Base-by-base conservation (phyloP, 2,113 vertebrate genomes). In the Seriola dumerili region DNA sequence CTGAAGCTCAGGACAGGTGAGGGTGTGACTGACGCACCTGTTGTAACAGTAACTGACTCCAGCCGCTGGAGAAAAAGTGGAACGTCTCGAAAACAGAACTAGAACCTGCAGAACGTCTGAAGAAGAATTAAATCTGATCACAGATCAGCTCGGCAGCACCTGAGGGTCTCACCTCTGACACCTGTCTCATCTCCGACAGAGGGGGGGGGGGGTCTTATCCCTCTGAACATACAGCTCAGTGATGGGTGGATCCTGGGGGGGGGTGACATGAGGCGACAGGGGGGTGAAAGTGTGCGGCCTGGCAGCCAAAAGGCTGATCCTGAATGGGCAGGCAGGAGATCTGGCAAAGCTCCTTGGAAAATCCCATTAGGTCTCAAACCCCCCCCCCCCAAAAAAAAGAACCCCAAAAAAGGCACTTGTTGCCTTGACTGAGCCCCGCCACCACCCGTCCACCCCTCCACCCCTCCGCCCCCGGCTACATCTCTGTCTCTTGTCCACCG, bases 271-370 rank as follows among this genome's bases (percentile, higher is more conserved):
- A 78, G 85, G 78, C 78, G 50, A 55, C 82, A 66, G 83, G 85
- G 91, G 61, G 86, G 63, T 6, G 92, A 94, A 94, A 94, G 95
- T 95, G 94, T 95, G 94, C 93, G 92, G 89, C 88, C 90, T 84
- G 90, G 87, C 93, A 94, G 93, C 92, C 83, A 95, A 94, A 93
- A 84, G 89, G 67, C 88, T 85, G 81, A 83, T 82, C 68, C 81
- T 94, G 91, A 94, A 93, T 91, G 91, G 79, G 84, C 76, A 88
- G 73, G 92, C 91, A 91, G 85, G 90, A 93, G 95, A 95, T 95
- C 94, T 94, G 90, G 88, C 90, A 93, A 94, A 94, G 93, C 93
- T 89, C 93, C 93, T 90, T 82, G 81, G 89, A 95, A 94, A 95
- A 95, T 95, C 95, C 93, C 85, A 94, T 95, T 95, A 95, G 91